Conservation (phyloP, 2,113 vertebrate genomes). For the Talpa occidentalis region DNA sequence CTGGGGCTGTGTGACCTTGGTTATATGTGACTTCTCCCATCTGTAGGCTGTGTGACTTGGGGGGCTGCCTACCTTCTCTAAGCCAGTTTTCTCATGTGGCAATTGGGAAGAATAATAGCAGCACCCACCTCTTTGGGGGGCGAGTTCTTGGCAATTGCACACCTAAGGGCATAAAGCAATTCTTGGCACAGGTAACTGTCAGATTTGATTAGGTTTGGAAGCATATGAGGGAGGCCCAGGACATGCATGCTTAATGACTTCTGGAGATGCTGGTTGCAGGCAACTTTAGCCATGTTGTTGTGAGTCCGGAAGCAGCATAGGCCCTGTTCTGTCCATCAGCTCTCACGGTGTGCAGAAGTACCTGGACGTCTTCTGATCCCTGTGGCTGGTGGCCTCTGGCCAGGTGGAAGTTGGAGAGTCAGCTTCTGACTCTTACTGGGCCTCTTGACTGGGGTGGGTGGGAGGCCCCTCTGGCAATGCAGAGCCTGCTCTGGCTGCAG, state of each 20-base stretch:
- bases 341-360: background rate
- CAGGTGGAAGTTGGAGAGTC: too few relatives aligned
- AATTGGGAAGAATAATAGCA: background rate
- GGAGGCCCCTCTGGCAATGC: background rate
- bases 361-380: background rate
- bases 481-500: background rate
- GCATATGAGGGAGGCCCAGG: background rate
- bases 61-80: background rate
- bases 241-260: background rate
- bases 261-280: background rate
- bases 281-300: background rate
- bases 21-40: background rate
- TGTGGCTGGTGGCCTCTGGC: background rate
- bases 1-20: background rate
- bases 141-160: background rate
- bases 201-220: too few relatives aligned
- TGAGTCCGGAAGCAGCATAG: too few relatives aligned
- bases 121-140: rapidly evolving
- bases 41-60: background rate
- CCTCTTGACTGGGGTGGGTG: background rate
- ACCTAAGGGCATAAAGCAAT: background rate
- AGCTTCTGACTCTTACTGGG: too few relatives aligned
- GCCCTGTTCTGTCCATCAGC: background rate
- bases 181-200: too few relatives aligned
- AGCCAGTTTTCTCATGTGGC: background rate